These are phyloP conservation scores for Carterocephalus palaemon DNA, from an alignment of 2,888 invertebrate genomes.

Conservation along the genomic window DNA sequence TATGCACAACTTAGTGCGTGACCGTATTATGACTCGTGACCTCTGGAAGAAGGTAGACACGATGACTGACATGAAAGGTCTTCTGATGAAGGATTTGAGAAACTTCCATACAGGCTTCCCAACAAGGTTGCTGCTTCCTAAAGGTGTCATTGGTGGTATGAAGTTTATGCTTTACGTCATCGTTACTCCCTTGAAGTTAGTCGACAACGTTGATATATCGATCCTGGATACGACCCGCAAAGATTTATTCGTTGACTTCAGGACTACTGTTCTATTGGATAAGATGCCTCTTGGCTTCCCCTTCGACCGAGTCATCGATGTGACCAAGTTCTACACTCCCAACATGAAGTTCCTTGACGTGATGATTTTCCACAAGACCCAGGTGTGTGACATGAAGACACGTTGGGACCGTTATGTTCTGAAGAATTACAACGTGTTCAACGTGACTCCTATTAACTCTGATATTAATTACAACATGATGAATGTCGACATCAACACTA, in stretches of 20 bases:
- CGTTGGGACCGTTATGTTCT: conserved; percentile 60
- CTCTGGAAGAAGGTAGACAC: conserved; percentile 80
- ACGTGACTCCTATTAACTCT: conserved; percentile 44
- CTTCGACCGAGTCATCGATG: conserved; percentile 82
- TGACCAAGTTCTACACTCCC: conserved; percentile 79
- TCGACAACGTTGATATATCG: conserved; percentile 54
- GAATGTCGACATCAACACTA: conserved; percentile 45
- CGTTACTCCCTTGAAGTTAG: conserved; percentile 73
- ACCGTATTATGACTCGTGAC: conserved; percentile 81
- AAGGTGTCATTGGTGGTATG: conserved; percentile 82
- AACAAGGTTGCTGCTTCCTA: conserved; percentile 83
- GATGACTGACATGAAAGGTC: conserved; percentile 59
- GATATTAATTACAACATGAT: conserved; percentile 42
- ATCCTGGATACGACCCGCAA: conserved; percentile 66
- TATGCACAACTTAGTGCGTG: conserved; percentile 81
- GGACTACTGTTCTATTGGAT: conserved; percentile 73
- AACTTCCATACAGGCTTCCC: conserved; percentile 83
- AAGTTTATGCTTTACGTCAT: conserved; percentile 81
- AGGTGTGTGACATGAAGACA: conserved; percentile 61
- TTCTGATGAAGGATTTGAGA: conserved; percentile 53
- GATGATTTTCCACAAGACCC: conserved; percentile 80
- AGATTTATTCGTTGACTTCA: conserved; percentile 57
- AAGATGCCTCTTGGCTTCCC: conserved; percentile 84
- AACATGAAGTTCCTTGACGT: conserved; percentile 84
- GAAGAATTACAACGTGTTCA: conserved; percentile 51